Evolutionary conservation across 2,797 vertebrate species (phyloP).

Genomic region (Smutsia gigantea): DNA sequence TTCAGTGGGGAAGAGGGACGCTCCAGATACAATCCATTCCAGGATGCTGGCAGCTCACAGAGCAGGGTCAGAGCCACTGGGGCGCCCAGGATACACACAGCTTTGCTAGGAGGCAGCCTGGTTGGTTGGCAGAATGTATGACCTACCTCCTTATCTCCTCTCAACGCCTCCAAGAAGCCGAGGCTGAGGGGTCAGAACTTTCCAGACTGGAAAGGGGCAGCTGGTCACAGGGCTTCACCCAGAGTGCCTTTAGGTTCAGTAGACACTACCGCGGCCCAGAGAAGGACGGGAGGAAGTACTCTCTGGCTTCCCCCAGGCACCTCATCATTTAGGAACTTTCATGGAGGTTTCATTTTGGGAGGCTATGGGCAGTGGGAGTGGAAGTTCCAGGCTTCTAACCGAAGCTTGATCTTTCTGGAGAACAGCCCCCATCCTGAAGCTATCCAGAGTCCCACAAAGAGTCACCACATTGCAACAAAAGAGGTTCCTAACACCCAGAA

Average conservation of each 20-base stretch:
- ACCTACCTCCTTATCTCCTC: too few relatives aligned
- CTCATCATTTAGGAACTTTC: neutral
- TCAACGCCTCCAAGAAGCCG: neutral
- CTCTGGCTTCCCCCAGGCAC: neutral
- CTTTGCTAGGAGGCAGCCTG: neutral
- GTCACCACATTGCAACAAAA: neutral
- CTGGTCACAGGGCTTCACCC: neutral
- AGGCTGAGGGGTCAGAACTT: neutral
- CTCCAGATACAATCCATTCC: neutral
- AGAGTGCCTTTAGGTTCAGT: neutral
- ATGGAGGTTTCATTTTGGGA: neutral
- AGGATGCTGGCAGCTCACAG: neutral
- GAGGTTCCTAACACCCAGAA: too few relatives aligned
- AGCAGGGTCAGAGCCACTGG: neutral
- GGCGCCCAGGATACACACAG: neutral
- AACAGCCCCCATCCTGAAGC: neutral
- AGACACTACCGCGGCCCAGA: too few relatives aligned
- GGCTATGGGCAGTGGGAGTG: neutral
- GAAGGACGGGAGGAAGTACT: neutral
- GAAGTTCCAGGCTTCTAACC: neutral
- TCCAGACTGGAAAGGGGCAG: neutral
- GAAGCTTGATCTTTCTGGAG: neutral
- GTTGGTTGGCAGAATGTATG: neutral
- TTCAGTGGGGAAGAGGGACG: neutral
- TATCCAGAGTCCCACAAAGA: neutral